Evolutionary conservation across 1,140 invertebrate genomes (phyloP).

Genomic region (Meteorus sp.): DNA sequence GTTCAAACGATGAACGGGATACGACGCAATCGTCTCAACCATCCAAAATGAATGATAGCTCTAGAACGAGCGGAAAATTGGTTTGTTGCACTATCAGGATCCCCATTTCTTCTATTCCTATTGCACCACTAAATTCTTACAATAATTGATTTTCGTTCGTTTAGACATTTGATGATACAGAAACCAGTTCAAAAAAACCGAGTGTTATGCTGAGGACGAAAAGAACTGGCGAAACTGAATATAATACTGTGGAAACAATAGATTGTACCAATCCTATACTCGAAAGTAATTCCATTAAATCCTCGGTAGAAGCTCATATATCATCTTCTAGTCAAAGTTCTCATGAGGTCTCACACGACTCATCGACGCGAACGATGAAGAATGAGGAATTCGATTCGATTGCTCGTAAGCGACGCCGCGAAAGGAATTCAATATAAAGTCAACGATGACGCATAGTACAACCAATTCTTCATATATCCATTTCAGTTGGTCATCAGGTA

Average conservation of each 20-base stretch:
- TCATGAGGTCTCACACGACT: neutral
- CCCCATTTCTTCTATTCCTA: too few relatives aligned
- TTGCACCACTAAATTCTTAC: too few relatives aligned
- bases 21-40: neutral
- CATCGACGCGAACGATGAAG: neutral
- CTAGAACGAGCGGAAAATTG: neutral
- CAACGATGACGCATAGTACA: neutral
- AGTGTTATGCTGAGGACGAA: slow-evolving; percentile 11
- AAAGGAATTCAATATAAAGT: neutral
- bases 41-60: neutral
- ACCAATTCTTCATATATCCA: neutral
- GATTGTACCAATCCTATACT: too few relatives aligned
- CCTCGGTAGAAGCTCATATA: neutral
- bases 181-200: neutral
- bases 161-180: neutral
- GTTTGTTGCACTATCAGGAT: neutral
- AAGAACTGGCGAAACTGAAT: slow-evolving; percentile 11
- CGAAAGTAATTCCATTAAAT: too few relatives aligned
- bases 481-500: slow-evolving; percentile 15
- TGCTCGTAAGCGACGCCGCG: slow-evolving; percentile 20
- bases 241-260: slow-evolving; percentile 8
- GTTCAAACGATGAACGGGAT: neutral
- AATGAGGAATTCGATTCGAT: neutral
- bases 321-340: neutral
- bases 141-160: too few relatives aligned